Base-by-base conservation (phyloP, 1,140 invertebrate species). In the Watersipora subatra region DNA sequence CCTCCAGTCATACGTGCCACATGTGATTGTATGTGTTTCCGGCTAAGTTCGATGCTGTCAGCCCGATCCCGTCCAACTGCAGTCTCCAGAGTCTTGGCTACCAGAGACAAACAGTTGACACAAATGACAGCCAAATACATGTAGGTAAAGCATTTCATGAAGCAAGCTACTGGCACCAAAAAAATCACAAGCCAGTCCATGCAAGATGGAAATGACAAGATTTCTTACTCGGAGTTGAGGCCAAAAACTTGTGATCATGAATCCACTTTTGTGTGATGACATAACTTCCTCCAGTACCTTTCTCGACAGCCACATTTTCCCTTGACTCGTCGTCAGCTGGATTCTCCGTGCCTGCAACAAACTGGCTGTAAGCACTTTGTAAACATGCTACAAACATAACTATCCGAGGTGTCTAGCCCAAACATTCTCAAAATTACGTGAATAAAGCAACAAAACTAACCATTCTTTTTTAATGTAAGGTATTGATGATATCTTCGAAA, bases 201-300 rank as follows among this genome's bases (percentile, higher is more conserved):
- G n/a, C n/a, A n/a, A n/a, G n/a, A n/a, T n/a, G n/a, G n/a, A n/a
- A n/a, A n/a, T n/a, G n/a, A n/a, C n/a, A n/a, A n/a, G n/a, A n/a
- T n/a, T n/a, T 12, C 34, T 46, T 46, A 46, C 34, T 46, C 7
- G 34, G 34, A 12, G 34, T n/a, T 12, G 7, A 12, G 7, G 65
- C 63, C 64, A 76, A 74, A 7, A 72, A 27, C 7, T 73, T 62
- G n/a, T 77, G 62, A 27, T 77, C 63, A 69, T 79, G 77, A 30
- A 79, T 70, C 77, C 77, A 79, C 64, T 77, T 78, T 63, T 79
- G 77, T 55, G 77, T 79, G 22, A 77, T 74, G 64, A 77, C 75
- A 71, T 77, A 78, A 64, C 77, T 78, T 17, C 76, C 77, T n/a
- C 77, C 77, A 25, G 75, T 76, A 27, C 69, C 68, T 64, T 72